Percentiles rank a stretch among this genome's conserved stretches.
These are phyloP conservation scores for Mycteria americana DNA, from an alignment of 2,797 vertebrate genomes.

Conservation along the genomic window DNA sequence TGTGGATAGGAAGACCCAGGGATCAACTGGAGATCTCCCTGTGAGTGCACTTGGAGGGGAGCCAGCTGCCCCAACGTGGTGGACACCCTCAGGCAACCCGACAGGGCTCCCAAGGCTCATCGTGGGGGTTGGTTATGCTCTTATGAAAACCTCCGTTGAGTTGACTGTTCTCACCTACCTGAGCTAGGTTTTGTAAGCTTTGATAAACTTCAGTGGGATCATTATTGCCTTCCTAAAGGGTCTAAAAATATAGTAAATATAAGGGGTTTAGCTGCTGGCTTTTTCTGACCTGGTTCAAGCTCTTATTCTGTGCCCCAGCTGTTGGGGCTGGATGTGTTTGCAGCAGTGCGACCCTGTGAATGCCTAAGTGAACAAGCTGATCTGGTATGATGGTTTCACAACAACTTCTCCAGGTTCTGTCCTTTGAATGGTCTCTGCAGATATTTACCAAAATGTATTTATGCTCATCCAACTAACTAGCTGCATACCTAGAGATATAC, in stretches of 20 bases:
- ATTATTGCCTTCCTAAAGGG: not conserved
- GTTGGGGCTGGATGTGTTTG: not conserved
- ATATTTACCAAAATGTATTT: not conserved
- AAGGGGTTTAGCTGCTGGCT: not conserved
- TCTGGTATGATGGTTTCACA: not conserved
- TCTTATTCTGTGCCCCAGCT: not conserved
- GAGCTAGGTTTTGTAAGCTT: not conserved
- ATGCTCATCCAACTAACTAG: not conserved
- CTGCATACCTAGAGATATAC: not conserved
- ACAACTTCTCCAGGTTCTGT: not conserved
- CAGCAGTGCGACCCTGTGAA: not conserved
- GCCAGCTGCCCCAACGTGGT: accelerated
- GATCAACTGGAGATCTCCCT: not conserved
- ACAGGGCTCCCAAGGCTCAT: accelerated
- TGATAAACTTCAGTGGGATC: not conserved
- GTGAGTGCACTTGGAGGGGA: not conserved
- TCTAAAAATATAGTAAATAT: not conserved
- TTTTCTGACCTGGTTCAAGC: not conserved
- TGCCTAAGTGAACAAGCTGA: not conserved
- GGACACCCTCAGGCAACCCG: not conserved
- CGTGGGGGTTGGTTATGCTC: not conserved
- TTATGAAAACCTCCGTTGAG: not conserved
- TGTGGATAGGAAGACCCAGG: no score
- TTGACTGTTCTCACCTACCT: not conserved
- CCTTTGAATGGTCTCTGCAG: not conserved